A percentile compares a stretch with the other conserved stretches of the same genome.
These are phyloP conservation scores for Ciona savignyi DNA, from an alignment of 23 tunicate genomes.

Conservation along the genomic window DNA sequence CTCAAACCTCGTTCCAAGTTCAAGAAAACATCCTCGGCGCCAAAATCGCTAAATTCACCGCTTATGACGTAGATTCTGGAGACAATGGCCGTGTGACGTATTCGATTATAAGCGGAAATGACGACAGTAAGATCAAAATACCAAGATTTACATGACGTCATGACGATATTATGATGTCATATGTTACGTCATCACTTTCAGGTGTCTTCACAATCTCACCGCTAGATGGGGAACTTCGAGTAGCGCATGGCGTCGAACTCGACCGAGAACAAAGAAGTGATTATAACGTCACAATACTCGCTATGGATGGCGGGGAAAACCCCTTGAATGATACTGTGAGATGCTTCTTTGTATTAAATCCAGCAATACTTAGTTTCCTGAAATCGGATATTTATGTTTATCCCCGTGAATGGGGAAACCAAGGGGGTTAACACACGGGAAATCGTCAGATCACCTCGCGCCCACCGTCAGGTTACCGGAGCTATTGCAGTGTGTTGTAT, in stretches of 20 bases:
- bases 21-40: conserved; percentile 52
- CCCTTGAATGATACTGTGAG: conserved; percentile 38
- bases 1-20: conserved; percentile 11
- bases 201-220: conserved; percentile 60
- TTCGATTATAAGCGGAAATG: conserved; percentile 54
- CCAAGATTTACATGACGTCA: too few relatives aligned
- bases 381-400: too few relatives aligned
- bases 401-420: too few relatives aligned
- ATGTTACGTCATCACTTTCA: conserved; percentile 1
- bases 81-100: conserved; percentile 37
- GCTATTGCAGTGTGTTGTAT: too few relatives aligned
- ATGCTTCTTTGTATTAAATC: not conserved
- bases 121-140: conserved; percentile 11
- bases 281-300: conserved; percentile 52
- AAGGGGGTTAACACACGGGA: too few relatives aligned
- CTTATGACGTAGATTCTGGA: conserved; percentile 56
- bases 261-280: conserved; percentile 42
- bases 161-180: too few relatives aligned
- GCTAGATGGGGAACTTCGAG: conserved; percentile 67
- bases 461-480: too few relatives aligned
- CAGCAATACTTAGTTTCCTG: too few relatives aligned
- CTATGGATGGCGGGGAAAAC: conserved; percentile 27
- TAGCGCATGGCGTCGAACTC: conserved; percentile 20
- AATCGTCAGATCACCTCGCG: too few relatives aligned
- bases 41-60: conserved; percentile 21